Percentiles rank a stretch among this genome's conserved stretches.
Conservation (phyloP, 2,797 vertebrate genomes). For the Scolopax rusticola region DNA sequence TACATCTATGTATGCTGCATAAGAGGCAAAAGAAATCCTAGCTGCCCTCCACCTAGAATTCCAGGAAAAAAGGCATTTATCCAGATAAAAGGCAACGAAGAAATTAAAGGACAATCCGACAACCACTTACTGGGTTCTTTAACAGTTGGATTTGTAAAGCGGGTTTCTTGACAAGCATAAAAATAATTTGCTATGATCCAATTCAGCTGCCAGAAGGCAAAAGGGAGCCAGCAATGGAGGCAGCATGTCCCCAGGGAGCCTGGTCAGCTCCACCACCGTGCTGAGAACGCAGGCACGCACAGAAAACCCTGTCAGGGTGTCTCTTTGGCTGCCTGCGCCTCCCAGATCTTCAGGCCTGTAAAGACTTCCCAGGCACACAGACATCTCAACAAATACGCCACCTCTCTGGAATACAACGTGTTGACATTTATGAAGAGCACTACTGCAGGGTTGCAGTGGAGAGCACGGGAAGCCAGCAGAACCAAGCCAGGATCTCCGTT, state of each 20-base stretch:
- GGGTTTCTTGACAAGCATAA: background rate
- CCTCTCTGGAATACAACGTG: background rate
- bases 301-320: background rate
- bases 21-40: background rate
- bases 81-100: background rate
- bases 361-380: background rate
- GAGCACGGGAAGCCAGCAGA: background rate
- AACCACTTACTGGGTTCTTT: background rate
- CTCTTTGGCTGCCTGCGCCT: background rate
- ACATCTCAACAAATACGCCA: background rate
- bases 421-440: background rate
- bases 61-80: background rate
- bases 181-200: background rate
- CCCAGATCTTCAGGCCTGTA: background rate
- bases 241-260: background rate
- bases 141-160: background rate
- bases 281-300: fast-evolving
- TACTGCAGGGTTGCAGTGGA: background rate
- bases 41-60: background rate
- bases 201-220: background rate
- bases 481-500: background rate
- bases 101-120: background rate
- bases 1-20: background rate
- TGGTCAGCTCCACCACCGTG: fast-evolving
- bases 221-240: fast-evolving